These are phyloP conservation scores for Argyrosomus japonicus DNA, from an alignment of 2,113 vertebrate genomes.

Conservation along the genomic window DNA sequence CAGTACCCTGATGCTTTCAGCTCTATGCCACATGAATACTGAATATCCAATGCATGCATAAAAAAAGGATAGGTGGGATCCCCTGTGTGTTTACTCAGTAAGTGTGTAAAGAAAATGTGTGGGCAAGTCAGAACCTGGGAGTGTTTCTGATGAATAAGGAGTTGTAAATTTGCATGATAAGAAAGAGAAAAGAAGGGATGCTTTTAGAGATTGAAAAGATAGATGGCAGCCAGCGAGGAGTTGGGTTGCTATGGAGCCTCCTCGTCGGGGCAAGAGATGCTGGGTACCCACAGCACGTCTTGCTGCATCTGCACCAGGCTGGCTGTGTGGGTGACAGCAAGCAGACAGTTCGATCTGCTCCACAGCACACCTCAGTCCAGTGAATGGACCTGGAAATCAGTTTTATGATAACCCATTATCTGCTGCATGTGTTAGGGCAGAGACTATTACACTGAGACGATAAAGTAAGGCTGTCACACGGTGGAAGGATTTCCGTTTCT, in stretches of 20 bases:
- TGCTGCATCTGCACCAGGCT: slow-evolving; percentile 26
- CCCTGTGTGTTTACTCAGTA: slow-evolving; percentile 19
- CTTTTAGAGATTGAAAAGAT: slow-evolving; percentile 12
- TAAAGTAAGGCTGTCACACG: slow-evolving; percentile 28
- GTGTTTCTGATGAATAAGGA: slow-evolving; percentile 21
- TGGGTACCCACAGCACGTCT: slow-evolving; percentile 40
- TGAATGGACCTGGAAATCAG: slow-evolving; percentile 51
- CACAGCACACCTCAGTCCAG: slow-evolving; percentile 43
- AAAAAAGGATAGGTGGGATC: slow-evolving; percentile 13
- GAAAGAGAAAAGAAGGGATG: neutral
- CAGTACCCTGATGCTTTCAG: slow-evolving; percentile 51
- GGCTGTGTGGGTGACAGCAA: slow-evolving; percentile 33
- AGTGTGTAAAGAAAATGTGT: slow-evolving; percentile 14
- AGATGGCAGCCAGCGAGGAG: slow-evolving; percentile 25
- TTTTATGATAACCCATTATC: slow-evolving; percentile 64
- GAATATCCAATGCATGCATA: slow-evolving; percentile 38
- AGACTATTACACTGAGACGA: slow-evolving; percentile 51
- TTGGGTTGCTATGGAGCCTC: slow-evolving; percentile 12
- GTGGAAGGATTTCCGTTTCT: slow-evolving; percentile 35
- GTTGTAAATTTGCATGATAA: slow-evolving; percentile 25
- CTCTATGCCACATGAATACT: slow-evolving; percentile 58
- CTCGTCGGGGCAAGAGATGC: neutral
- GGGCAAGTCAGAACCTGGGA: slow-evolving; percentile 21
- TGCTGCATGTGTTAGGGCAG: slow-evolving; percentile 29
- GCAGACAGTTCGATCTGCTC: slow-evolving; percentile 35